These are phyloP conservation scores for Seriola aureovittata DNA, from an alignment of 2,113 vertebrate species.

Conservation along the genomic window DNA sequence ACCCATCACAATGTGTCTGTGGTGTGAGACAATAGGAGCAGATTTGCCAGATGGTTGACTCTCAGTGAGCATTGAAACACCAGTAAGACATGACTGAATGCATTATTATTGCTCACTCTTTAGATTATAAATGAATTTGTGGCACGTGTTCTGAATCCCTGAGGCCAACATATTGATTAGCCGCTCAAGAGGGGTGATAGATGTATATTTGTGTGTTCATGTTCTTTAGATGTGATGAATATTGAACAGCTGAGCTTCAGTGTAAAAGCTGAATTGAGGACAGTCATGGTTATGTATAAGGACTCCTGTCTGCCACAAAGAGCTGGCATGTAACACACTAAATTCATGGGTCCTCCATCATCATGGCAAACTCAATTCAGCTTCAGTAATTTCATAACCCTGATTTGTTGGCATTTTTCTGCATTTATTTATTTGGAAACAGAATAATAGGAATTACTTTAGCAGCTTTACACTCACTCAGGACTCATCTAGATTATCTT, in stretches of 20 bases:
- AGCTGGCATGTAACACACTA: conserved; percentile 54
- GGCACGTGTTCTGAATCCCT: conserved; percentile 75
- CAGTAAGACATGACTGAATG: conserved; percentile 79
- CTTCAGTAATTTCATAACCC: conserved; percentile 47
- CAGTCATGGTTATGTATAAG: conserved; percentile 77
- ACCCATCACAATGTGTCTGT: conserved; percentile 43
- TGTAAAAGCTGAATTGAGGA: conserved; percentile 67
- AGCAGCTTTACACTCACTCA: neutral
- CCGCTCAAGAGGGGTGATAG: conserved; percentile 81
- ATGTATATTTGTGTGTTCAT: conserved; percentile 85
- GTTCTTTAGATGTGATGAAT: conserved; percentile 84
- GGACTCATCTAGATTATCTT: conserved; percentile 14
- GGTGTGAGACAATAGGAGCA: conserved; percentile 64
- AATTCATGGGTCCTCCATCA: conserved; percentile 60
- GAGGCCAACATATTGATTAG: conserved; percentile 82
- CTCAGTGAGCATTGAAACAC: conserved; percentile 62
- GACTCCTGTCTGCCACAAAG: conserved; percentile 42
- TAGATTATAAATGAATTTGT: conserved; percentile 84
- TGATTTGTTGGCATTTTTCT: conserved; percentile 30
- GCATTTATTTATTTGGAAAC: conserved; percentile 31
- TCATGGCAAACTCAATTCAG: conserved; percentile 48
- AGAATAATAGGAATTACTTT: conserved; percentile 23
- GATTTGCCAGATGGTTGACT: conserved; percentile 73
- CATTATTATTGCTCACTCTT: conserved; percentile 80
- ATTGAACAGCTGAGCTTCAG: conserved; percentile 76